Evolutionary conservation across 1,140 invertebrate species (phyloP).

Genomic region (Cryptotermes secundus): DNA sequence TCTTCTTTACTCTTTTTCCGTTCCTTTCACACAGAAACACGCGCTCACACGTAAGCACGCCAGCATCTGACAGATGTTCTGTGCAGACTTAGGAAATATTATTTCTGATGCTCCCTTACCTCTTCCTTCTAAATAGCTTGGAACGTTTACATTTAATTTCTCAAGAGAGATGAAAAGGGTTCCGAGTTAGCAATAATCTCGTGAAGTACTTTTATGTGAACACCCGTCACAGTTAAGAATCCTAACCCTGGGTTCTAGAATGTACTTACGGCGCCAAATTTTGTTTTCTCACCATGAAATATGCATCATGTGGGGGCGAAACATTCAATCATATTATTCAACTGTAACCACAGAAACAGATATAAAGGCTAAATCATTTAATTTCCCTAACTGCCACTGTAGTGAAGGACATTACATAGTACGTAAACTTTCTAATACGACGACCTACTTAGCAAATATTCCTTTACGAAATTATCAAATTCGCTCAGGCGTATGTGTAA

Average conservation of each 20-base stretch:
- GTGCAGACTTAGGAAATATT: background rate
- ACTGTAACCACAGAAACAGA: background rate
- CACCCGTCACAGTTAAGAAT: background rate
- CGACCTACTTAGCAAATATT: too few relatives aligned
- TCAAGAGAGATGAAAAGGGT: background rate
- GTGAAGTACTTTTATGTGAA: background rate
- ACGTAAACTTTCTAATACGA: too few relatives aligned
- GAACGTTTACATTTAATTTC: slow-evolving; percentile 20
- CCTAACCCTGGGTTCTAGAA: background rate
- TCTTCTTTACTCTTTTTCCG: background rate
- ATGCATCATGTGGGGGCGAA: background rate
- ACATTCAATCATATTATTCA: background rate
- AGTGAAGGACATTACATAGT: too few relatives aligned
- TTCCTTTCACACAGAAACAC: background rate
- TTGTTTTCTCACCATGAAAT: background rate
- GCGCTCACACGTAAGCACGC: too few relatives aligned
- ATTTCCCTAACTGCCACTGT: background rate
- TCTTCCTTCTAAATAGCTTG: background rate
- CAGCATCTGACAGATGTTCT: slow-evolving; percentile 11
- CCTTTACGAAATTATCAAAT: too few relatives aligned
- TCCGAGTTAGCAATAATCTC: background rate
- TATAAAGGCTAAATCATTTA: background rate
- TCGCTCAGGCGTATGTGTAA: too few relatives aligned
- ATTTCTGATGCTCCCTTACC: background rate
- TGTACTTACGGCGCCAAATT: background rate